Evolutionary conservation across 2,797 vertebrate genomes (phyloP).

Genomic region (Valencia hispanica): DNA sequence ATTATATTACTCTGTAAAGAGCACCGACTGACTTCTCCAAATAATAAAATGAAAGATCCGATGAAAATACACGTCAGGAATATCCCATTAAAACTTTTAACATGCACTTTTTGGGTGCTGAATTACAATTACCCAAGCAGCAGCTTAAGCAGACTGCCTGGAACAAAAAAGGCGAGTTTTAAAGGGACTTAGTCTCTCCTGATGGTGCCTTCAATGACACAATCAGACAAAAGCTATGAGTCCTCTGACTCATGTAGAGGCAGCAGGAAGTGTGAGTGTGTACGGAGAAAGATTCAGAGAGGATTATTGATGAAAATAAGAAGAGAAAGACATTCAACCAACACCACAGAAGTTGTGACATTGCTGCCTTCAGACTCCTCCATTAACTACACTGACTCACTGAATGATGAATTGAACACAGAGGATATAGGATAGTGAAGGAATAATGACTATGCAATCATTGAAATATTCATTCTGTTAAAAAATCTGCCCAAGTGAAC

Average conservation of each 20-base stretch:
- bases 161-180: conserved; percentile 15
- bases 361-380: conserved; percentile 25
- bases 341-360: conserved; percentile 18
- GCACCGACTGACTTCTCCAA: conserved; percentile 7
- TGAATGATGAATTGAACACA: conserved; percentile 7
- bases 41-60: background rate
- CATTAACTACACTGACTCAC: background rate
- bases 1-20: conserved; percentile 10
- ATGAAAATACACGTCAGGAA: background rate
- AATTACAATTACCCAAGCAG: conserved; percentile 21
- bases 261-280: conserved; percentile 22
- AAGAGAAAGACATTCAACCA: conserved; percentile 16
- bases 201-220: conserved; percentile 36
- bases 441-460: background rate
- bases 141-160: conserved; percentile 2
- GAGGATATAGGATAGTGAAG: background rate
- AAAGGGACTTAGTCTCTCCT: conserved; percentile 15
- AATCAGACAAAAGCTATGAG: conserved; percentile 46
- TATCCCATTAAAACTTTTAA: conserved; percentile 4
- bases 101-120: background rate
- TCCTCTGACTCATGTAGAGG: conserved; percentile 63
- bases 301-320: conserved; percentile 20
- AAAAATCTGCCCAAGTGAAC: background rate
- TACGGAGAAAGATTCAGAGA: conserved; percentile 22
- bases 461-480: background rate